Base-by-base conservation (phyloP, 53 echinoderm and acorn worm species). In the Holothuria scabra region DNA sequence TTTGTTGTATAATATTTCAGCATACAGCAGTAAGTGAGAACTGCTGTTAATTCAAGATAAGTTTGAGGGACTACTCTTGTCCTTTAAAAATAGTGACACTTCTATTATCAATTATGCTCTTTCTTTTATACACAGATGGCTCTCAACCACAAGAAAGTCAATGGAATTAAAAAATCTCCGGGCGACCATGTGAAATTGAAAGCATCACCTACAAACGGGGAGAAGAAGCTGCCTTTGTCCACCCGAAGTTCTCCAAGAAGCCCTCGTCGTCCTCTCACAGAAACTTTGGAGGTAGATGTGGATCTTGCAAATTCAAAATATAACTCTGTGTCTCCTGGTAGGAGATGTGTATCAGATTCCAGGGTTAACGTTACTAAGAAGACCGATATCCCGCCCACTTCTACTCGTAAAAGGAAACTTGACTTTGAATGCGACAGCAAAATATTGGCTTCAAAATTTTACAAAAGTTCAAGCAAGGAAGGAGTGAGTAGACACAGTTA, bases 291-390 rank as follows among this genome's bases (percentile, higher is more conserved):
- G 67, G 92, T 95, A 25, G 92, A 95, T 61, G 92, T 90, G 24
- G 85, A 85, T 19, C 86, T 94, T 11, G 94, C 94, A 8, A 94
- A 94, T 66, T 66, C 76, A 22, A 89, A 84, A 56, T 83, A 84
- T 67, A 83, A 83, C 62, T 90, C 59, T 24, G 85, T 96, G 20
- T 96, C 96, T n/a, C 96, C 96, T 18, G 96, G 96, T 16, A 65
- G 96, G 26, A 85, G 92, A 32, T 96, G 96, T 33, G 46, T 92
- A 22, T 96, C 96, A 5, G 96, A 96, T 78, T 96, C 96, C n/a
- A 93, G 84, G 80, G 65, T 96, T 24, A 85, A 74, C 0, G 89
- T 87, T 29, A 91, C 79, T 63, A 61, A 78, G 37, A 79, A 76
- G 30, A 49, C 2, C 0, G 89, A 89, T 84, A 90, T 90, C 76